Base-by-base conservation (phyloP, 2,888 invertebrate genomes). In the Pterostichus madidus region DNA sequence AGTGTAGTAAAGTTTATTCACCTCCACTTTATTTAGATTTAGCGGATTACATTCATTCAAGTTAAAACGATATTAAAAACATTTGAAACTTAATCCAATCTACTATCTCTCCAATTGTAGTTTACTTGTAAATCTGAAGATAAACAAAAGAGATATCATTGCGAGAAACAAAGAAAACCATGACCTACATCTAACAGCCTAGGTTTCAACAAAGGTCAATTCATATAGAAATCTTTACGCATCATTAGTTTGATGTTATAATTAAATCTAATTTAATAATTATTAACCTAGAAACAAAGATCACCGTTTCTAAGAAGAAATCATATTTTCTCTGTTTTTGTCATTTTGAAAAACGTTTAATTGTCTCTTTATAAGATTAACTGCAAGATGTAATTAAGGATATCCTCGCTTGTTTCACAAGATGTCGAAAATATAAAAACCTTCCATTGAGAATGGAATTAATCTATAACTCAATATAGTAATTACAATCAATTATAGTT, bases 1-100 rank as follows among this genome's bases (percentile, higher is more conserved):
- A 71, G 68, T 71, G 68, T 71, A 39, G 2, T 17, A 39, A 71
- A 71, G 68, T 71, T 71, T 71, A 71, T 71, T 71, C 68, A 71
- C 68, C 68, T 71, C 17, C 10, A 56, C 10, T 24, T 24, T 8
- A 13, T 64, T 64, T 44, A 17, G 17, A 44, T 44, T 39, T 17
- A 35, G 35, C 35, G 64, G 64, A 35, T n/a, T 35, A 64, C 35
- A 32, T 35, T 5, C 35, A 5, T 5, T n/a, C n/a, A n/a, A 35
- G 4, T 64, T 64, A 64, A 35, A 35, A 35, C 32, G 35, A 32
- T 64, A 64, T 64, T 64, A 64, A 64, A 64, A 64, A 35, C 35
- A 64, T 32, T 64, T 35, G 7, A 64, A 35, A 64, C 5, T 64
- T 11, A 35, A n/a, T n/a, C 5, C n/a, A n/a, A 64, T 13, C 31